phyloP scores from a whole-genome alignment of 1,140 invertebrate genomes.

The Temnothorax curvispinosus region DNA sequence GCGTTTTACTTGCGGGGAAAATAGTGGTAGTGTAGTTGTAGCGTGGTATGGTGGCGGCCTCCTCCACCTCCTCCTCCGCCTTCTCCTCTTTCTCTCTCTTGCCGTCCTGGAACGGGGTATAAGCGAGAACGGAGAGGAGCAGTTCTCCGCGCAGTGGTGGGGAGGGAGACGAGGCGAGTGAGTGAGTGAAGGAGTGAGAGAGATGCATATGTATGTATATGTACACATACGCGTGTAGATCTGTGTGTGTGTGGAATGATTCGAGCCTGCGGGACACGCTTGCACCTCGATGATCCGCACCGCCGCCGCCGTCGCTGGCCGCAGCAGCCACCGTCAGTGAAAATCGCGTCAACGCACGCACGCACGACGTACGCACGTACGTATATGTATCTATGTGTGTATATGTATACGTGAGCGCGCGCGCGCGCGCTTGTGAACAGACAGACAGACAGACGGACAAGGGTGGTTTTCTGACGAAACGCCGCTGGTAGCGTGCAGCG shows the following conservation, averaged over 20 bases:
- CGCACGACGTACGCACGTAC: not conserved
- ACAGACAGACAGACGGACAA: slow-evolving; percentile 41
- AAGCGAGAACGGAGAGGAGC: slow-evolving; percentile 67
- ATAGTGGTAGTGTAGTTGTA: not conserved
- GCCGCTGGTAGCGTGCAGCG: slow-evolving; percentile 40
- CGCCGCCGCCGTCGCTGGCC: slow-evolving; percentile 61
- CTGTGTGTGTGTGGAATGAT: slow-evolving; percentile 76
- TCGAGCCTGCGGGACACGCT: slow-evolving; percentile 77
- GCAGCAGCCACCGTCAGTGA: slow-evolving; percentile 73
- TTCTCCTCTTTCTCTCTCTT: not conserved
- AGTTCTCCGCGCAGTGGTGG: slow-evolving; percentile 53
- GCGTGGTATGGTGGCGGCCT: slow-evolving; percentile 47
- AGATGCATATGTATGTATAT: not conserved
- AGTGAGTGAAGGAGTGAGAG: slow-evolving; percentile 4
- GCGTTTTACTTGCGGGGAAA: slow-evolving; percentile 40
- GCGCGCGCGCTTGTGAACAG: slow-evolving; percentile 31
- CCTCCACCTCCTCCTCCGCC: not conserved
- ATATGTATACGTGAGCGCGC: not conserved
- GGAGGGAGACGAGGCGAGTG: not conserved
- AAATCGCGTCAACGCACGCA: slow-evolving; percentile 78
- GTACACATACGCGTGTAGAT: not conserved
- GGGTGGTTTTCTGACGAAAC: slow-evolving; percentile 75
- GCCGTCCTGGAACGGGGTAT: slow-evolving; percentile 57
- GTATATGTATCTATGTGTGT: not conserved
- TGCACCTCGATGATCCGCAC: slow-evolving; percentile 75